Conservation (phyloP, 2,113 vertebrate genomes). For the Oreochromis tanganicae region DNA sequence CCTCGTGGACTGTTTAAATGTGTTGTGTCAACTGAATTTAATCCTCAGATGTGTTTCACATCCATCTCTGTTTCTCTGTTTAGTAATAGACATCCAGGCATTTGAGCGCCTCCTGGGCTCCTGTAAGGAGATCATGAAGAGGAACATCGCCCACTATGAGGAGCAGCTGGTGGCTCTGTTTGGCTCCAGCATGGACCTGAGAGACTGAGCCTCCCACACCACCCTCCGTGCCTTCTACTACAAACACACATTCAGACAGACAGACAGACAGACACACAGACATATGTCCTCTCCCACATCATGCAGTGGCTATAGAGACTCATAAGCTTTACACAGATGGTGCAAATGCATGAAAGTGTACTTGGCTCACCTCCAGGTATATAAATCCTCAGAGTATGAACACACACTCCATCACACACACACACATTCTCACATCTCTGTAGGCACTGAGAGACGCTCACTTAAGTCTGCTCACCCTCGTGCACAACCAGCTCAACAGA, state of each 20-base stretch:
- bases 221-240: conserved; percentile 74
- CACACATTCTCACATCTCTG: neutral
- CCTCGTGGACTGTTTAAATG: neutral
- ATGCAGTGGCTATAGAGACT: conserved; percentile 33
- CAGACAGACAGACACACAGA: conserved; percentile 22
- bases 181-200: conserved; percentile 97
- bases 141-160: conserved; percentile 96
- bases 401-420: neutral
- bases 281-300: conserved; percentile 13
- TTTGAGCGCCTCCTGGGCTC: conserved; percentile 97
- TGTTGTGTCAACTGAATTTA: neutral
- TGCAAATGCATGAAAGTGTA: conserved; percentile 30
- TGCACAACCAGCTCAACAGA: conserved; percentile 34
- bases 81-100: conserved; percentile 97
- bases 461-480: conserved; percentile 38
- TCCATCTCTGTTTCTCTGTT: neutral
- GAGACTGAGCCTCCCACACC: conserved; percentile 73
- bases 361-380: conserved; percentile 6
- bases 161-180: conserved; percentile 98
- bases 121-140: conserved; percentile 99
- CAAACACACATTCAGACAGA: conserved; percentile 31
- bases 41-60: neutral
- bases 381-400: neutral
- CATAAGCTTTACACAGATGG: conserved; percentile 42
- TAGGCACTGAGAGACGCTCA: conserved; percentile 49